Evolutionary conservation across 2,888 invertebrate species (phyloP), one percentile per base, ranked within the genome.

Genomic region (Tuberolachnus salignus): DNA sequence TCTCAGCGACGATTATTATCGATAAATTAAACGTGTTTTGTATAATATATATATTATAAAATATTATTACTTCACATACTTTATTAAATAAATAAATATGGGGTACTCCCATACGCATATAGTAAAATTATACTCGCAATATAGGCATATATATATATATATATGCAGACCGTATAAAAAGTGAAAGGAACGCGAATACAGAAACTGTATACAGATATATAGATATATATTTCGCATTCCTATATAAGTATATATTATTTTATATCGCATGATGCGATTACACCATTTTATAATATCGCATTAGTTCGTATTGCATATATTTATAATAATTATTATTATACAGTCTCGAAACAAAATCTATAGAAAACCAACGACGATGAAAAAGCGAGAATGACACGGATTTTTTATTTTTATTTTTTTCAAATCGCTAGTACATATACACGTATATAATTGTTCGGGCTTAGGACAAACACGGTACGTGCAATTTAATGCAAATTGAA

Each of bases 121-220:
- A 61, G 34, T n/a, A n/a, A 19, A 9, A 53, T 53, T n/a, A 53
- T 53, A n/a, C 8, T 71, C 59, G 26, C 3, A 46, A 46, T 26
- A n/a, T 26, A n/a, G 23, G 3, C 44, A n/a, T 44, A 44, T n/a
- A n/a, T n/a, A n/a, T n/a, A n/a, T n/a, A n/a, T n/a, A n/a, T n/a
- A n/a, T n/a, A n/a, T n/a, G n/a, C n/a, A n/a, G n/a, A 42, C 34
- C 34, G 34, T 34, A 57, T 71, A 26, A 59, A 57, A 59, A 71
- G 71, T 71, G 71, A 71, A 71, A 71, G 59, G 59, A 71, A 46
- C 46, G 53, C 42, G 34, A 34, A 71, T 23, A 46, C n/a, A 71
- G 59, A 71, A 59, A 71, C 70, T 70, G 26, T 55, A 57, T 34
- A 34, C 34, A 46, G 3, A 46, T 46, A n/a, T n/a, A n/a, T n/a